Conservation (phyloP, 53 echinoderm and acorn worm species). For the Henricia sp. region DNA sequence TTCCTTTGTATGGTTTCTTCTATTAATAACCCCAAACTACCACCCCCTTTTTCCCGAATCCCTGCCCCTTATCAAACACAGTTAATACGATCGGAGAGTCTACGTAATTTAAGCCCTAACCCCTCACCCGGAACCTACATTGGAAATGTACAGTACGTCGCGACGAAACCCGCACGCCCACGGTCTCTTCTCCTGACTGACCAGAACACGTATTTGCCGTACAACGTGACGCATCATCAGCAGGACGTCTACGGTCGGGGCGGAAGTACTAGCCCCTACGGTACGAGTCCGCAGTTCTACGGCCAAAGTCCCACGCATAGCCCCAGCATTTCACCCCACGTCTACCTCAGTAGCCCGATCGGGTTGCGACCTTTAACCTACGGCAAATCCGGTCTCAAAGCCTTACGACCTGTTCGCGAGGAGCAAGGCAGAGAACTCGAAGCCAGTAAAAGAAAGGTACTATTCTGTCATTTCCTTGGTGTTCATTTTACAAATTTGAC, state of each 20-base stretch:
- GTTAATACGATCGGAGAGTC: conserved; percentile 88
- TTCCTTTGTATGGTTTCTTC: conserved; percentile 84
- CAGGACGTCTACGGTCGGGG: conserved; percentile 13
- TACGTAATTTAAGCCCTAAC: conserved; percentile 85
- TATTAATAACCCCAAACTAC: conserved; percentile 65
- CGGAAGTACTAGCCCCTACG: conserved; percentile 25
- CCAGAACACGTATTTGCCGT: conserved; percentile 31
- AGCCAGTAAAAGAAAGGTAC: conserved; percentile 41
- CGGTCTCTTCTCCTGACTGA: conserved; percentile 52
- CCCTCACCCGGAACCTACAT: conserved; percentile 65
- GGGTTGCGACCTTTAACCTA: conserved; percentile 45
- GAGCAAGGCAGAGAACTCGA: conserved; percentile 56
- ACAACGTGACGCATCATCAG: conserved; percentile 8
- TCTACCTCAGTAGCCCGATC: conserved; percentile 64
- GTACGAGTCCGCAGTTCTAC: conserved; percentile 28
- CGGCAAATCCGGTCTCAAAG: conserved; percentile 57
- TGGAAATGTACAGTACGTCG: conserved; percentile 15
- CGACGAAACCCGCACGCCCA: conserved; percentile 46
- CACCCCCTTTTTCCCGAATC: conserved; percentile 15
- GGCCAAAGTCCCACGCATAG: conserved; percentile 44
- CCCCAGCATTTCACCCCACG: conserved; percentile 33
- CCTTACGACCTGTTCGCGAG: conserved; percentile 65
- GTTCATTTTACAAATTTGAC: background rate
- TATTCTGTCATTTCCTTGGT: background rate
- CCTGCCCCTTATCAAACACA: conserved; percentile 48